Conservation (phyloP, 2,797 vertebrate species). For the Menidia menidia region DNA sequence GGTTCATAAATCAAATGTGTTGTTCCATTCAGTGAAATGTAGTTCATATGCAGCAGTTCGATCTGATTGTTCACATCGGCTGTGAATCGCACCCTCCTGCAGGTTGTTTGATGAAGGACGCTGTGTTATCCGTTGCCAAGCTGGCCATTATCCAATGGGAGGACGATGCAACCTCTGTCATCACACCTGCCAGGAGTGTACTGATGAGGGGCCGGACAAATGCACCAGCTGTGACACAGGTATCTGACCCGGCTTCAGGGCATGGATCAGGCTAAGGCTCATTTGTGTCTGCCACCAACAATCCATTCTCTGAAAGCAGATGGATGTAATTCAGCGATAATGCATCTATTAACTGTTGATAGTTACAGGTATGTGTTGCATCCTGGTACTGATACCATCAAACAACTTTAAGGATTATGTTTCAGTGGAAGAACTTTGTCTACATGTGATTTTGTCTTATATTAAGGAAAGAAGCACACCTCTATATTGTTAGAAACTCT, state of each 20-base stretch:
- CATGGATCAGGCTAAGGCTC: slow-evolving; percentile 48
- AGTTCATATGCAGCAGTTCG: slow-evolving; percentile 2
- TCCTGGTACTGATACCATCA: slow-evolving; percentile 24
- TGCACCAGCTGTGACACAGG: slow-evolving; percentile 89
- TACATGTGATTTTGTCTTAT: neutral
- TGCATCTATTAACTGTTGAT: slow-evolving; percentile 35
- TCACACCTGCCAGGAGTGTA: slow-evolving; percentile 88
- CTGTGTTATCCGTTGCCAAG: slow-evolving; percentile 83
- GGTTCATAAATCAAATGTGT: neutral
- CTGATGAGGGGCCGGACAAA: slow-evolving; percentile 84
- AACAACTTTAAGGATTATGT: slow-evolving; percentile 9
- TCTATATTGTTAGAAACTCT: slow-evolving; percentile 27
- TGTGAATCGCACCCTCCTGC: slow-evolving; percentile 14
- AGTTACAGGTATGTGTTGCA: slow-evolving; percentile 18
- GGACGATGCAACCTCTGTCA: slow-evolving; percentile 88
- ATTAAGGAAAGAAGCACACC: slow-evolving; percentile 2
- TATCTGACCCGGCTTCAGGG: slow-evolving; percentile 51
- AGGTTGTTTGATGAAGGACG: slow-evolving; percentile 87
- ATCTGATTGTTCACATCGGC: slow-evolving; percentile 6
- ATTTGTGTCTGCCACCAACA: slow-evolving; percentile 51
- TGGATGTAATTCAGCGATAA: slow-evolving; percentile 58
- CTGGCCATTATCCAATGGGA: slow-evolving; percentile 81
- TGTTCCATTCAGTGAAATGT: neutral
- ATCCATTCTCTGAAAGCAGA: slow-evolving; percentile 61
- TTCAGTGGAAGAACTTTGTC: slow-evolving; percentile 6